These are phyloP conservation scores for Cataglyphis cursor DNA, from an alignment of 2,888 invertebrate species.

Conservation along the genomic window DNA sequence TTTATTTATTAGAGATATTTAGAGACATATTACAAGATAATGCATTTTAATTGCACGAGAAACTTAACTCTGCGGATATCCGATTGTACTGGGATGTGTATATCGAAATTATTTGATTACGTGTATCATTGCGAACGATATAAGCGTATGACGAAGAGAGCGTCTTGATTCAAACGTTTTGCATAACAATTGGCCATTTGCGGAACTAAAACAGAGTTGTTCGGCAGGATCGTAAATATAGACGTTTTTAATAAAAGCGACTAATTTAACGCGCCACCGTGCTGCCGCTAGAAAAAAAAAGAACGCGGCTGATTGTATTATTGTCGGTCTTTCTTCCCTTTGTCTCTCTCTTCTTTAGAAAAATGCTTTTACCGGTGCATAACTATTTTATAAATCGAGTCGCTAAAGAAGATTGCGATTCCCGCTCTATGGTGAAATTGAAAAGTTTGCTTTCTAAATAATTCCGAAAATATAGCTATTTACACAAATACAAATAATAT, in stretches of 20 bases:
- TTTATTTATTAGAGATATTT: too few relatives aligned
- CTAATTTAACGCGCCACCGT: conserved; percentile 65
- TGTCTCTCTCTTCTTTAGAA: not conserved
- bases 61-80: conserved; percentile 18
- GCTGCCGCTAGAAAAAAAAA: conserved; percentile 32
- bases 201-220: conserved; percentile 47
- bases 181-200: conserved; percentile 78
- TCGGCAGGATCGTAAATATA: conserved; percentile 66
- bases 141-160: conserved; percentile 23
- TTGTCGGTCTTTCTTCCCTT: not conserved
- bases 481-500: not conserved
- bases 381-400: conserved; percentile 42
- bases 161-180: conserved; percentile 79
- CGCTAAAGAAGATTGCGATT: not conserved
- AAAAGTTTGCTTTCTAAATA: not conserved
- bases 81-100: conserved; percentile 20
- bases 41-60: conserved; percentile 29
- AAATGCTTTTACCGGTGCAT: not conserved
- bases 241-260: conserved; percentile 73
- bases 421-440: conserved; percentile 16
- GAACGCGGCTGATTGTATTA: conserved; percentile 48
- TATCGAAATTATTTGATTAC: conserved; percentile 57
- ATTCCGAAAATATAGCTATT: conserved; percentile 2
- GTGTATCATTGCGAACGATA: conserved; percentile 52
- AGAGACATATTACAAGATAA: not conserved